Conservation (phyloP, 2,888 invertebrate species). For the Lepas anatifera region DNA sequence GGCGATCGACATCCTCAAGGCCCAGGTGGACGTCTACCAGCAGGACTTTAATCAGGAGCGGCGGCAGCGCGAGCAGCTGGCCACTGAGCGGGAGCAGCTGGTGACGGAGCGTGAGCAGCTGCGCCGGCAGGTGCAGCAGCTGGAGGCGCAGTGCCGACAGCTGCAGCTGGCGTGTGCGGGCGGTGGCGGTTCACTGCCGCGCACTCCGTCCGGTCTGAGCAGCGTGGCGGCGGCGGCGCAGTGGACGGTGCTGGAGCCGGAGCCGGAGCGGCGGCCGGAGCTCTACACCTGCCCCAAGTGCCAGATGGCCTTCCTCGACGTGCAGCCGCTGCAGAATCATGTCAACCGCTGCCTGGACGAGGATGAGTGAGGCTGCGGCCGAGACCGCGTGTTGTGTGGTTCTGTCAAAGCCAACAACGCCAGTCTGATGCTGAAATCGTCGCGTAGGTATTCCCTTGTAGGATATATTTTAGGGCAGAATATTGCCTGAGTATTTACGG, state of each 20-base stretch:
- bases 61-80: neutral
- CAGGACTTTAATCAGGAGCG: constrained; percentile 10
- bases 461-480: too few species aligned
- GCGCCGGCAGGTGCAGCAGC: neutral
- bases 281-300: constrained; percentile 7
- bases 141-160: neutral
- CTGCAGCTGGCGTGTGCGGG: neutral
- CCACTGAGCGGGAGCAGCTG: neutral
- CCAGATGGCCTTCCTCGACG: neutral
- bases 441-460: too few species aligned
- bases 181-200: neutral
- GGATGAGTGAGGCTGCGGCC: too few species aligned
- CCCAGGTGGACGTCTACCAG: constrained; percentile 5
- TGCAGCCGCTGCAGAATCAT: neutral
- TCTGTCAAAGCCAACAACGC: too few species aligned
- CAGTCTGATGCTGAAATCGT: too few species aligned
- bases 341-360: constrained; percentile 26
- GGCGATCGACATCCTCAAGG: constrained; percentile 1
- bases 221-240: neutral
- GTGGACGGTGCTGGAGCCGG: neutral
- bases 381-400: too few species aligned
- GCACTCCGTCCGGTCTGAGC: neutral
- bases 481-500: too few species aligned
- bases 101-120: neutral
- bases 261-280: neutral